Evolutionary conservation across 2,113 vertebrate genomes (phyloP).

Genomic region (Sylvicapra grimmia): DNA sequence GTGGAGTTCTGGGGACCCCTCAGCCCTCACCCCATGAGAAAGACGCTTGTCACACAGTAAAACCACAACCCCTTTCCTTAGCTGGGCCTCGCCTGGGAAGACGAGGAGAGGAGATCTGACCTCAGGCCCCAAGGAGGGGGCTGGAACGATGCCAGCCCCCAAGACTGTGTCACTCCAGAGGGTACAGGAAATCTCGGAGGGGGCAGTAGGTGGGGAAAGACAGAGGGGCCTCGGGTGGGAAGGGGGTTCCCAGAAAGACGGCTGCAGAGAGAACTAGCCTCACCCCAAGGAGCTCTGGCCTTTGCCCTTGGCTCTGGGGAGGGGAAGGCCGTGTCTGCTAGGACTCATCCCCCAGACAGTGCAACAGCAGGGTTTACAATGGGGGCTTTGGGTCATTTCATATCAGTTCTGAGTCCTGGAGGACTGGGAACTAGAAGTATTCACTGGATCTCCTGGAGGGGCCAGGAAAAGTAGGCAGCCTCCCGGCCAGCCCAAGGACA

Average conservation of each 20-base stretch:
- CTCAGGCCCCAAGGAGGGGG: not conserved
- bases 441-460: not conserved
- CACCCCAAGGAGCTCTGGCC: not conserved
- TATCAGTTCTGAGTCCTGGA: not conserved
- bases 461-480: not conserved
- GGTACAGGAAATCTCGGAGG: rapidly evolving
- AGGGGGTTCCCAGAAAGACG: not conserved
- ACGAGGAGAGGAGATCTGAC: not conserved
- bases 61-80: not conserved
- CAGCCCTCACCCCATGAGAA: not conserved
- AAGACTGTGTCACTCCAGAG: not conserved
- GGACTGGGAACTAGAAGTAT: not conserved
- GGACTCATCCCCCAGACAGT: not conserved
- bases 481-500: not conserved
- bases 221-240: not conserved
- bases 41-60: not conserved
- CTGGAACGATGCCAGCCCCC: not conserved
- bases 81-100: not conserved
- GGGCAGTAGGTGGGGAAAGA: not conserved
- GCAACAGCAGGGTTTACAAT: not conserved
- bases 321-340: not conserved
- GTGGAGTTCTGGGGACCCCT: not conserved
- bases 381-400: not conserved
- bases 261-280: not conserved
- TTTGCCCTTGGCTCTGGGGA: not conserved